Percentiles rank a stretch among this genome's conserved stretches.
Conservation (phyloP, 2,797 vertebrate species). For the Lithobates pipiens region DNA sequence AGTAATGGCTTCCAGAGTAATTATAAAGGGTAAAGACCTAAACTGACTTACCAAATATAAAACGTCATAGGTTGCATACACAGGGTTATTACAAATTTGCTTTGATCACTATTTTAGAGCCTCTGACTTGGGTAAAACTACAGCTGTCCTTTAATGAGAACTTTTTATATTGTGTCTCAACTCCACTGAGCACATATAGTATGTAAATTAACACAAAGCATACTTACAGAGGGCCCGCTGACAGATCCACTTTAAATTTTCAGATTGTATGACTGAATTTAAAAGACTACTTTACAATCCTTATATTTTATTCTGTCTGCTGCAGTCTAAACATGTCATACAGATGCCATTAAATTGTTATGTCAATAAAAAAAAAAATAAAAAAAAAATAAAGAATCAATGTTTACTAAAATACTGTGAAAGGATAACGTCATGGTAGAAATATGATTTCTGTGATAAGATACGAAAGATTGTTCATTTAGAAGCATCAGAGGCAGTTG, state of each 20-base stretch:
- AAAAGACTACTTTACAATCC: background rate
- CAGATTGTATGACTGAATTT: too few relatives aligned
- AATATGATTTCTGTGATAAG: conserved; percentile 49
- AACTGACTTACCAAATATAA: too few relatives aligned
- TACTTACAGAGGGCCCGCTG: background rate
- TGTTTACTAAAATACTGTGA: conserved; percentile 45
- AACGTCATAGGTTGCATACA: too few relatives aligned
- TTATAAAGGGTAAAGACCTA: too few relatives aligned
- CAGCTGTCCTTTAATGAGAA: too few relatives aligned
- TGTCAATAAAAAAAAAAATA: conserved; percentile 28
- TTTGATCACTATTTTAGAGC: too few relatives aligned
- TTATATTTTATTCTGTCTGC: conserved; percentile 1
- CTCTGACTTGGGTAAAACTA: too few relatives aligned
- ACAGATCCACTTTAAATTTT: background rate
- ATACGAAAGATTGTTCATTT: conserved; percentile 55
- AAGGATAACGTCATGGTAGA: conserved; percentile 35
- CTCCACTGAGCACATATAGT: too few relatives aligned
- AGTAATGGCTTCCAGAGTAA: too few relatives aligned
- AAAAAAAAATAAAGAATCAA: conserved; percentile 36
- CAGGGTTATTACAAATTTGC: too few relatives aligned
- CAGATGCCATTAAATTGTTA: conserved; percentile 13
- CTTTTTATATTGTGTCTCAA: too few relatives aligned
- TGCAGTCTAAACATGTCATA: conserved; percentile 24
- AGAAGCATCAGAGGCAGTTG: conserved; percentile 51
- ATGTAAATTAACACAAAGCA: background rate